Evolutionary conservation across 2,888 invertebrate species (phyloP), one percentile per base, ranked within the genome.

Genomic region (Lycaena phlaeas): DNA sequence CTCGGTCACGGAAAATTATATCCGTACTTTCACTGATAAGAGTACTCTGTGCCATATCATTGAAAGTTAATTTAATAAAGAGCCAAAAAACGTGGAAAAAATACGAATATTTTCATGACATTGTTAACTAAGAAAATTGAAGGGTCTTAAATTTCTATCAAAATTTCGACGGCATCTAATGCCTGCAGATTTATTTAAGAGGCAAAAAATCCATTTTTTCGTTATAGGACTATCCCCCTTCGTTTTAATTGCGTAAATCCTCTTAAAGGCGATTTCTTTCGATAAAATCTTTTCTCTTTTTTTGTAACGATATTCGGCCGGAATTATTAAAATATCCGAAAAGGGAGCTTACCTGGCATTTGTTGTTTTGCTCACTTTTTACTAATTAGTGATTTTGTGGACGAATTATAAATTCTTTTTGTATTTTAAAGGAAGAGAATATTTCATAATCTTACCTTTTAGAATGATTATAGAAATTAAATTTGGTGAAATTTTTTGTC

Each of bases 211-310:
- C 36, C 9, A 36, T 47, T 47, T 47, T 43, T 41, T 44, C 31
- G 27, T 36, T 40, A 42, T 38, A 42, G 36, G 44, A 41, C 44
- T 46, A 46, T 40, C 61, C 51, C 58, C 63, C 60, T 56, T 59
- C 61, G 53, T 64, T 77, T 73, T 76, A 78, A 77, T 76, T 76
- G 74, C 67, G 62, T 59, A 70, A 78, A 78, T 76, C 75, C 70
- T 66, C 71, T 75, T 70, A 65, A 60, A 53, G 58, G 55, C 59
- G 60, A 63, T 70, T 60, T 55, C 57, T 66, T 61, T 59, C 52
- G 64, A 68, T 67, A 56, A 65, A 64, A 66, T 68, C 61, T 67
- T 68, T 67, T 66, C 67, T 59, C 39, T 46, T 54, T 54, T 52
- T 52, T 48, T 26, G 12, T 40, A 40, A 40, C 15, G 40, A 34